Evolutionary conservation across 2,888 invertebrate species (phyloP), one percentile per base, ranked within the genome.

Genomic region (Petrolisthes manimaculis): DNA sequence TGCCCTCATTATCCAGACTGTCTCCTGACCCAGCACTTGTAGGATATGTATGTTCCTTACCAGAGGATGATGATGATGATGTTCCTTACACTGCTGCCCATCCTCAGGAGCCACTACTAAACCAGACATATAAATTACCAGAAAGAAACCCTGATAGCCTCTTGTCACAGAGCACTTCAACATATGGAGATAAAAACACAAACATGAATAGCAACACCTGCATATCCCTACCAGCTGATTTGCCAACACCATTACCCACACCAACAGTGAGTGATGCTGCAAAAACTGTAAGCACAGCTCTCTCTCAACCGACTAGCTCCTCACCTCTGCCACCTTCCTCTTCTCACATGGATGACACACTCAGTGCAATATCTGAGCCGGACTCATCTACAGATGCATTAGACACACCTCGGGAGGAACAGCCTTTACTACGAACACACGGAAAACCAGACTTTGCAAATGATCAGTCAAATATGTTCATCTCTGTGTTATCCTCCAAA

Each of bases 31-130:
- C 88, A 3, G 53, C 88, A 9, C 84, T 88, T 5, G 79, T 54
- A 8, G 84, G 88, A n/a, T 88, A 88, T 54, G 79, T 84, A 24
- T 88, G 88, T 24, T 84, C 88, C 6, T 84, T 88, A 3, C 88
- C 88, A 9, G 87, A 87, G 53, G 88, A 88, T 18, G 87, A 88
- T 37, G 88, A 88, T 8, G 87, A 88, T 69, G 88, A 84, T 21
- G 54, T 67, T 14, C 88, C 88, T 53, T 88, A 88, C 75, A 88
- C 88, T 12, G 88, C 75, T 9, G 80, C 84, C 18, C n/a, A 69
- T 18, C 84, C 56, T n/a, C 51, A 37, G 37, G 37, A 37, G 37
- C 2, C 37, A 37, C 37, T 37, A 37, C 37, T 37, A 37, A 37
- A 37, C 37, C 37, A 37, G 37, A 37, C 37, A 37, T 37, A 37